Evolutionary conservation across 2,888 invertebrate species (phyloP), one percentile per base, ranked within the genome.

Genomic region (Alsophila aescularia): DNA sequence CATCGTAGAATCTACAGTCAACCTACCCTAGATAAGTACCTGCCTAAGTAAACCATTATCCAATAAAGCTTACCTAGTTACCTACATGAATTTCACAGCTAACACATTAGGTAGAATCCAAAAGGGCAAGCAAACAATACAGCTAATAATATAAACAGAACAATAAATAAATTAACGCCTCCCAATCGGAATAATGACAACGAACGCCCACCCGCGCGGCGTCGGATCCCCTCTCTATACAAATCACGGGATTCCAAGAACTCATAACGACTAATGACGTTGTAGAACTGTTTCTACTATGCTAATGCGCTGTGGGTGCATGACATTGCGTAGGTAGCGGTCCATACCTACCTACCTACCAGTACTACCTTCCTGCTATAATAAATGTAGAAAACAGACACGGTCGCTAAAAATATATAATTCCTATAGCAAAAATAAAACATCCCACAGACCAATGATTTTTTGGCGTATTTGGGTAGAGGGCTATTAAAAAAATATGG

Each of bases 141-240:
- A 53, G 39, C 32, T 50, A 63, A 58, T 66, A 57, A 72, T 62
- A 64, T 68, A 71, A 72, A 72, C 72, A 72, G 61, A 65, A 70
- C 70, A 61, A 71, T 72, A 79, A 24, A 83, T 87, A 86, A 85
- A 87, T 87, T 82, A 88, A 86, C 87, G 83, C 89, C 90, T 87
- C 83, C 87, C 83, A 83, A 80, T 76, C 75, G 74, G 77, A 75
- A 75, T 76, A 62, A 64, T 64, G 60, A 59, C 58, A 57, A 52
- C 64, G 58, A n/a, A 76, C 87, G 87, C 88, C 90, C 89, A 87
- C 87, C 79, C 76, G 73, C 71, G 62, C 79, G 76, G 73, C 71
- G 62, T 72, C 54, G 74, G 66, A 77, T 80, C 84, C 85, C 85
- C 86, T 77, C 81, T 83, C 73, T 72, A 73, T 69, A 73, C 73